Evolutionary conservation across 2,888 invertebrate genomes (phyloP).

Genomic region (Trachelus tabidus): DNA sequence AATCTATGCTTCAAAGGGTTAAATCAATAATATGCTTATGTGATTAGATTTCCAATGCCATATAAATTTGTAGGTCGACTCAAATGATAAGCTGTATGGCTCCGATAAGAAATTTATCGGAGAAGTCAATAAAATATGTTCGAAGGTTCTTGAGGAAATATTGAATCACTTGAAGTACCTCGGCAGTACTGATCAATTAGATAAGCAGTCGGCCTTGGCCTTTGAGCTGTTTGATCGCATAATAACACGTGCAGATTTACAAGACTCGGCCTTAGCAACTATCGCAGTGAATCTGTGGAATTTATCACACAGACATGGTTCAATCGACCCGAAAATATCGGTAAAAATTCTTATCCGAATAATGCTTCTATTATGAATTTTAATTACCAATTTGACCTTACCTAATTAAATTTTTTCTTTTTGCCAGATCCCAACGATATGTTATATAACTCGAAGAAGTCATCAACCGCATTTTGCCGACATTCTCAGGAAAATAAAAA

Average conservation of each 20-base stretch:
- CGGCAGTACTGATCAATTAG: conserved; percentile 71
- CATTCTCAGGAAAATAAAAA: conserved; percentile 49
- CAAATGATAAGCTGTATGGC: conserved; percentile 93
- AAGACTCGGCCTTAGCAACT: conserved; percentile 71
- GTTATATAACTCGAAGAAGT: conserved; percentile 55
- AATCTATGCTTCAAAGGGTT: neutral
- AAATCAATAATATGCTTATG: neutral
- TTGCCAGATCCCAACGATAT: conserved; percentile 52
- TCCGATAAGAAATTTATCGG: conserved; percentile 86
- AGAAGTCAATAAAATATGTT: conserved; percentile 82
- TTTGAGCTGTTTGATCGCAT: conserved; percentile 80
- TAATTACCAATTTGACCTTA: neutral
- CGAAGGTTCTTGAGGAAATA: conserved; percentile 82
- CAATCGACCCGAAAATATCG: conserved; percentile 69
- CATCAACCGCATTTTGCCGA: conserved; percentile 50
- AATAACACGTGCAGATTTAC: conserved; percentile 74
- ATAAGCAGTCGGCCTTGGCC: conserved; percentile 79
- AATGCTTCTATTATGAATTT: neutral
- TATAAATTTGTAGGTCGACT: conserved; percentile 76
- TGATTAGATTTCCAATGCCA: neutral
- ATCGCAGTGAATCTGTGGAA: conserved; percentile 87
- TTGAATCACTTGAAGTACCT: conserved; percentile 78
- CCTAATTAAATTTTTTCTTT: conserved; percentile 20
- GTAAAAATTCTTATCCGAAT: conserved; percentile 49
- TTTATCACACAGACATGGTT: conserved; percentile 76